Evolutionary conservation across 2,888 invertebrate genomes (phyloP).

Genomic region (Eupeodes luniger): DNA sequence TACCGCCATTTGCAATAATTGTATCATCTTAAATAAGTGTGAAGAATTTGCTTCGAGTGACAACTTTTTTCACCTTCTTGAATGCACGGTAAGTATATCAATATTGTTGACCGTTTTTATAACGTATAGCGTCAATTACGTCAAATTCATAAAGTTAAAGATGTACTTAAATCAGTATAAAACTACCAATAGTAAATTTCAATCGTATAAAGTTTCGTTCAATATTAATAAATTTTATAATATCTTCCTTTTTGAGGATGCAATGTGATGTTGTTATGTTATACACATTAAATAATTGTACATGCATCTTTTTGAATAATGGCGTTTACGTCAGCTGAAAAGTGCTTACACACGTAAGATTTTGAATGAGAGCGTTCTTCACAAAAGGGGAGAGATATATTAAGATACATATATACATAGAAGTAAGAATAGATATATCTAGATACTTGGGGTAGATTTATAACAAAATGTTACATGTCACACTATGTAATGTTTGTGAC

Average conservation of each 20-base stretch:
- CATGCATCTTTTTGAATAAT: slow-evolving; percentile 36
- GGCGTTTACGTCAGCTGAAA: slow-evolving; percentile 23
- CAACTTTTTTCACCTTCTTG: too few relatives aligned
- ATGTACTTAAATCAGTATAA: too few relatives aligned
- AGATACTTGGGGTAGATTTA: background rate
- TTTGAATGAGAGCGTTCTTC: slow-evolving; percentile 10
- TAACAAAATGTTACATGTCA: slow-evolving; percentile 44
- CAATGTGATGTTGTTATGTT: background rate
- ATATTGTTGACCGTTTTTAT: too few relatives aligned
- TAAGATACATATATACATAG: background rate
- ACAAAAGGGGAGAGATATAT: background rate
- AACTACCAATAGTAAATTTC: too few relatives aligned
- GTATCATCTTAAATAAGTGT: too few relatives aligned
- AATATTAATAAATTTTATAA: background rate
- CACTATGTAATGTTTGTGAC: slow-evolving; percentile 41
- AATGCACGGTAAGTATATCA: too few relatives aligned
- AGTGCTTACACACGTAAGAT: slow-evolving; percentile 43
- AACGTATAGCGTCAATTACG: too few relatives aligned
- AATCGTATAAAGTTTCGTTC: too few relatives aligned
- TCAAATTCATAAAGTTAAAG: too few relatives aligned
- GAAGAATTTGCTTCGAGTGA: too few relatives aligned
- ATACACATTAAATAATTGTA: slow-evolving; percentile 15
- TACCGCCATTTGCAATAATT: too few relatives aligned
- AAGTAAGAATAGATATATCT: background rate
- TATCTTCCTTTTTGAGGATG: background rate